These are phyloP conservation scores for Agrilus biguttatus DNA, from an alignment of 2,888 invertebrate species.

Conservation along the genomic window DNA sequence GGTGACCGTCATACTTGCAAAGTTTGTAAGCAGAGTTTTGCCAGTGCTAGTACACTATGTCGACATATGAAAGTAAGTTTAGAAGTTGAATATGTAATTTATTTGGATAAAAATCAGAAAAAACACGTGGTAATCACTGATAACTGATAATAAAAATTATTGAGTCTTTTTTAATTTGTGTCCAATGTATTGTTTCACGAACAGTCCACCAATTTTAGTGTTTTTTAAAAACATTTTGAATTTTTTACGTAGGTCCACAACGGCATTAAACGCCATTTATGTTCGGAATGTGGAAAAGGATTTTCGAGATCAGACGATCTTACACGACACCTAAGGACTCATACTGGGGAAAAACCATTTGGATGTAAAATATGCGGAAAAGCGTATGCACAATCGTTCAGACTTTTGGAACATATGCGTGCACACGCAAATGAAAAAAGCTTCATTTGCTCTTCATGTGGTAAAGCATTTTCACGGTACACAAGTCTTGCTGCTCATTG, in stretches of 20 bases:
- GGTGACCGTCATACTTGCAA: constrained; percentile 21
- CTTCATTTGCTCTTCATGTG: constrained; percentile 28
- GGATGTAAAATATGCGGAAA: constrained; percentile 28
- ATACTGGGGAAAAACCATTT: constrained; percentile 31
- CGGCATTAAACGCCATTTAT: constrained; percentile 25
- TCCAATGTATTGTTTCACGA: too few species aligned
- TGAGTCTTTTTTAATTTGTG: too few species aligned
- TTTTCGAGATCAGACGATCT: constrained; percentile 29
- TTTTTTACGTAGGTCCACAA: constrained; percentile 21
- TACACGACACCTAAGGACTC: constrained; percentile 26
- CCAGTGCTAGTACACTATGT: constrained; percentile 30
- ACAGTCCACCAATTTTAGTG: too few species aligned
- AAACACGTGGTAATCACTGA: too few species aligned
- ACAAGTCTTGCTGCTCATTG: constrained; percentile 27
- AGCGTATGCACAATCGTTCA: constrained; percentile 25
- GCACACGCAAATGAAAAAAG: constrained; percentile 28
- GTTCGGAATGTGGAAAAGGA: constrained; percentile 29
- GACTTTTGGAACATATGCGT: constrained; percentile 28
- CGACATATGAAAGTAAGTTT: constrained; percentile 26
- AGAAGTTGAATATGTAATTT: too few species aligned
- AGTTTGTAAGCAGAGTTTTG: constrained; percentile 29
- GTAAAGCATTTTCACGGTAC: constrained; percentile 28
- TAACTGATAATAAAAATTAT: too few species aligned
- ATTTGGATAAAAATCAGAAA: too few species aligned
- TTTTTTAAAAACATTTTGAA: not conserved